Percentiles rank a stretch among this genome's conserved stretches.
These are phyloP conservation scores for Dinoponera quadriceps DNA, from an alignment of 1,140 invertebrate genomes.

Conservation along the genomic window DNA sequence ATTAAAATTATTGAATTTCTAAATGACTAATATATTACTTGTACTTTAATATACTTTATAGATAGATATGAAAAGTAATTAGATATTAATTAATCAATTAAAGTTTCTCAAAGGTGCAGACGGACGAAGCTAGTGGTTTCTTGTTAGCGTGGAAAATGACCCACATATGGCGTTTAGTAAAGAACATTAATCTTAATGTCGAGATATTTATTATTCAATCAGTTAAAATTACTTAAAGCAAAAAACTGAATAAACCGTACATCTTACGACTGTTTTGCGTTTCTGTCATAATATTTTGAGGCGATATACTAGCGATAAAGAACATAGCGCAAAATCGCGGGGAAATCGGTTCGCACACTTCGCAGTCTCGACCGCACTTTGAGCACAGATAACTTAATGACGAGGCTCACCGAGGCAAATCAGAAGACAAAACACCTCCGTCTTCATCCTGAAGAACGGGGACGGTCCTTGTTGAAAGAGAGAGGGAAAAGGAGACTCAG, in stretches of 20 bases:
- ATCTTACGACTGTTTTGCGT: not conserved
- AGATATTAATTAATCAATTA: not conserved
- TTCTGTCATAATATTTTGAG: too few species aligned
- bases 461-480: conserved; percentile 35
- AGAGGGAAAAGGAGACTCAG: not conserved
- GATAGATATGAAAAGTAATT: too few species aligned
- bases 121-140: not conserved
- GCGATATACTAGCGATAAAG: too few species aligned
- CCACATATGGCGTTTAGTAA: not conserved
- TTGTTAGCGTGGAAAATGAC: not conserved
- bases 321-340: too few species aligned
- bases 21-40: too few species aligned
- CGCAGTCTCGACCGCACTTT: not conserved
- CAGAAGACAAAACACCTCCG: conserved; percentile 77
- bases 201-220: not conserved
- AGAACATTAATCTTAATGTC: not conserved
- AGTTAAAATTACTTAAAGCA: not conserved
- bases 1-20: too few species aligned
- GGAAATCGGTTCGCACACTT: too few species aligned
- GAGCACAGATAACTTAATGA: not conserved
- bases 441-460: conserved; percentile 79
- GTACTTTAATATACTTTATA: too few species aligned
- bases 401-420: conserved; percentile 81
- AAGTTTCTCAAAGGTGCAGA: not conserved
- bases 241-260: not conserved